Evolutionary conservation across 1,140 invertebrate species (phyloP).

Genomic region (Aphelinus atriplicis): DNA sequence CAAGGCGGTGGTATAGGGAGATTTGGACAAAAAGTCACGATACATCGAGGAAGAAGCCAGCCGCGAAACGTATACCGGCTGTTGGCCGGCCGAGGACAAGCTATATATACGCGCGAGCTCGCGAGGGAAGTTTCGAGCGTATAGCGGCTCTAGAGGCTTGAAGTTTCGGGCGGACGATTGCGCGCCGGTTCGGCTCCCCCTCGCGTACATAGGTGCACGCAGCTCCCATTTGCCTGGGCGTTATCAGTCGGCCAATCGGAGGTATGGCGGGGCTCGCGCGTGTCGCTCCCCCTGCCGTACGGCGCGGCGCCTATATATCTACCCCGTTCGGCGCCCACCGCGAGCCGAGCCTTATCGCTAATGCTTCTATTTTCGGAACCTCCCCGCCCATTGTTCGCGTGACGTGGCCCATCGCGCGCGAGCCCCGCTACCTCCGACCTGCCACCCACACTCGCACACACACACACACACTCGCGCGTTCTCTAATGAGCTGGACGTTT

Average conservation of each 20-base stretch:
- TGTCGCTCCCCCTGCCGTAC: conserved; percentile 12
- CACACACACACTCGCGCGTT: neutral
- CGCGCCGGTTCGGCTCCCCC: too few relatives aligned
- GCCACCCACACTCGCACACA: neutral
- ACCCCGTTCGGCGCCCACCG: conserved; percentile 26
- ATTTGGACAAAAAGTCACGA: too few relatives aligned
- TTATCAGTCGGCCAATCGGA: conserved; percentile 27
- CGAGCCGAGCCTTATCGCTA: conserved; percentile 58
- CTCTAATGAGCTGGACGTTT: neutral
- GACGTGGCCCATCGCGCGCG: conserved; percentile 44
- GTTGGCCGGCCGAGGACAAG: too few relatives aligned
- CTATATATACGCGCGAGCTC: too few relatives aligned
- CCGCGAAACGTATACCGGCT: too few relatives aligned
- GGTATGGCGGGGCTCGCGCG: conserved; percentile 26
- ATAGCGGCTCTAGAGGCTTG: too few relatives aligned
- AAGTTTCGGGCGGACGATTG: too few relatives aligned
- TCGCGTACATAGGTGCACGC: too few relatives aligned
- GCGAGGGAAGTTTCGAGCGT: too few relatives aligned
- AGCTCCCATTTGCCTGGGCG: conserved; percentile 5
- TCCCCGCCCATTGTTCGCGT: conserved; percentile 66
- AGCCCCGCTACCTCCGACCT: neutral
- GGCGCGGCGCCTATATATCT: neutral
- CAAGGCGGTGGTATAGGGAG: too few relatives aligned
- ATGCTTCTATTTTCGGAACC: conserved; percentile 65
- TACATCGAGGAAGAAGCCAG: too few relatives aligned